Percentiles rank a stretch among this genome's conserved stretches.
These are phyloP conservation scores for Lateolabrax maculatus DNA, from an alignment of 2,797 vertebrate genomes.

Conservation along the genomic window DNA sequence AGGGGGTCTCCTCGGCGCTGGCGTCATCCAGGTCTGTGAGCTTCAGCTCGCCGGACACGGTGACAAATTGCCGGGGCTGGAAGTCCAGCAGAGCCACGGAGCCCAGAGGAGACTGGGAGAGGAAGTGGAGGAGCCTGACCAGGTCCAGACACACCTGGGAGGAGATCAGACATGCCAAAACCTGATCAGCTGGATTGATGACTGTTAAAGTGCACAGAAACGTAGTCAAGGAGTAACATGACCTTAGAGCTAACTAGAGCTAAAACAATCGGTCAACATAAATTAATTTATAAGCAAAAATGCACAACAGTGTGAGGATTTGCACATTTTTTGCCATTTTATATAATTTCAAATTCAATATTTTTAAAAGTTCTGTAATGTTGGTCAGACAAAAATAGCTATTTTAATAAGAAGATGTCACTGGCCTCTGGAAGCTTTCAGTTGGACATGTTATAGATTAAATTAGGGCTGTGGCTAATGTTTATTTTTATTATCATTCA, in stretches of 20 bases:
- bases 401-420: background rate
- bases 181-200: conserved; percentile 35
- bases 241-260: too few species aligned
- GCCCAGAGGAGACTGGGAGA: conserved; percentile 91
- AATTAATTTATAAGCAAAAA: background rate
- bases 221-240: background rate
- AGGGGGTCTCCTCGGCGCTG: conserved; percentile 84
- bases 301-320: background rate
- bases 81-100: conserved; percentile 94
- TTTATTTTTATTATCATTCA: background rate
- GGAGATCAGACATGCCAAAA: conserved; percentile 34
- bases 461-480: background rate
- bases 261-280: background rate
- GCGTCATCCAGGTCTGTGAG: conserved; percentile 94
- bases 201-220: background rate
- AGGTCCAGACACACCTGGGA: conserved; percentile 92
- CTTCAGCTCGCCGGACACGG: conserved; percentile 91
- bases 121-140: conserved; percentile 90
- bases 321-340: background rate
- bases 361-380: background rate
- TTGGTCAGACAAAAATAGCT: background rate
- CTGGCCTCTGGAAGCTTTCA: background rate
- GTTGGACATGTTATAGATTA: background rate
- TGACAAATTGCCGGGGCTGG: conserved; percentile 94
- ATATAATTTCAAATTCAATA: background rate